Conservation (phyloP, 2,888 invertebrate genomes). For the Eupithecia pulchellata region DNA sequence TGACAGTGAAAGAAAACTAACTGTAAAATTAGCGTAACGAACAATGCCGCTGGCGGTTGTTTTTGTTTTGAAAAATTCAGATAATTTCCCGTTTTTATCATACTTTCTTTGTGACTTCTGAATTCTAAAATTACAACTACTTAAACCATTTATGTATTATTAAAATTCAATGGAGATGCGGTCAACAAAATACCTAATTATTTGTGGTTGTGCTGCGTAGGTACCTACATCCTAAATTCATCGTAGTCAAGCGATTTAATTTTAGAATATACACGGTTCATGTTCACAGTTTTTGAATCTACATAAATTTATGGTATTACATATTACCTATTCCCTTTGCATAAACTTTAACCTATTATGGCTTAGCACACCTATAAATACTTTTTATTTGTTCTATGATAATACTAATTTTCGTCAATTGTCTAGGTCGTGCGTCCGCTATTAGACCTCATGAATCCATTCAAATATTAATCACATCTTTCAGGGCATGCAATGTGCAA, state of each 20-base stretch:
- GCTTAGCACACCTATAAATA: background rate
- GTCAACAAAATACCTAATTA: background rate
- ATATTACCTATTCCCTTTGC: no score
- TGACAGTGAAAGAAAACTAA: background rate
- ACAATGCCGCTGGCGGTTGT: background rate
- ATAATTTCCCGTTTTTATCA: no score
- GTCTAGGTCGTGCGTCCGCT: background rate
- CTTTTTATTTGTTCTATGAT: no score
- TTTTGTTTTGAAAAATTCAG: background rate
- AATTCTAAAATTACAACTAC: background rate
- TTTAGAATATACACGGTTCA: background rate
- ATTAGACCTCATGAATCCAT: background rate
- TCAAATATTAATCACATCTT: background rate
- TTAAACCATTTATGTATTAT: no score
- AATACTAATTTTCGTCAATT: background rate
- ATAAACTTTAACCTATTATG: no score
- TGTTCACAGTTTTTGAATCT: background rate
- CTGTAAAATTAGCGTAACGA: no score
- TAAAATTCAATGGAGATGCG: background rate
- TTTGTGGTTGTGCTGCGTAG: background rate
- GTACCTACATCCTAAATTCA: no score
- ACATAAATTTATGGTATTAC: background rate
- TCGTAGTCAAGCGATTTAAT: background rate
- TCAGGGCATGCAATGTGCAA: constrained; percentile 72
- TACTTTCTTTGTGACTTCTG: no score